phyloP scores from a whole-genome alignment of 2,113 vertebrate species.

The Archilochus colubris region DNA sequence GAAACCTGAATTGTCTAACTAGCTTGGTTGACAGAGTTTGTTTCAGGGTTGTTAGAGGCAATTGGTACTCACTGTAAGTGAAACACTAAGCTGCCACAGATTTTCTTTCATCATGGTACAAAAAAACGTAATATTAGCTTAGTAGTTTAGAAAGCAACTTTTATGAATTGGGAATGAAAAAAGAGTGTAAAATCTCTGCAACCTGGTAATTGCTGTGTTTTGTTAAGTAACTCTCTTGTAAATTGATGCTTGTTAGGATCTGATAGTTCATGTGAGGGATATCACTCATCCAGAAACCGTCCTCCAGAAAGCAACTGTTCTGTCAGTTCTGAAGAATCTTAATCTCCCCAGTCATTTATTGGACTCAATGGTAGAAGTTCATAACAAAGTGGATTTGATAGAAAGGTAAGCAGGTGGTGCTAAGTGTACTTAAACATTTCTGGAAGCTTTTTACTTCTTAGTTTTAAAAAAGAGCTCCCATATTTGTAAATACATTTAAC shows the following conservation, averaged over 20 bases:
- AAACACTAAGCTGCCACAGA: background rate
- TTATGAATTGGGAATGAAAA: background rate
- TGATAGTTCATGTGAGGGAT: conserved; percentile 91
- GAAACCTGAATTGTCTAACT: background rate
- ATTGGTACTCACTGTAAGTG: background rate
- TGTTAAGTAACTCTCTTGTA: background rate
- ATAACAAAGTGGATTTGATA: conserved; percentile 92
- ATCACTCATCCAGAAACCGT: conserved; percentile 88
- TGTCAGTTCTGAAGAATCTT: conserved; percentile 84
- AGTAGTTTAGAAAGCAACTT: background rate
- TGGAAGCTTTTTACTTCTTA: background rate
- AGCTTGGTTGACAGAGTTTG: background rate
- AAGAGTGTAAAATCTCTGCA: background rate
- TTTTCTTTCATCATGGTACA: background rate
- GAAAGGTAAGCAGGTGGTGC: conserved; percentile 76
- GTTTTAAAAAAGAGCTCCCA: background rate
- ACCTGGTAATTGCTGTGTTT: background rate
- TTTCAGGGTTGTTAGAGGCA: background rate
- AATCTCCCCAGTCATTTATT: conserved; percentile 80
- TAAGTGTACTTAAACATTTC: background rate
- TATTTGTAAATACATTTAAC: background rate
- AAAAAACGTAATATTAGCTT: background rate
- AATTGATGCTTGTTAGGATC: conserved; percentile 77
- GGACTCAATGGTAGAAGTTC: conserved; percentile 87
- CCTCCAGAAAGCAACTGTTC: conserved; percentile 89